Percentiles rank a stretch among this genome's conserved stretches.
phyloP scores from a whole-genome alignment of 1,140 invertebrate genomes.

The Drosophila busckii region DNA sequence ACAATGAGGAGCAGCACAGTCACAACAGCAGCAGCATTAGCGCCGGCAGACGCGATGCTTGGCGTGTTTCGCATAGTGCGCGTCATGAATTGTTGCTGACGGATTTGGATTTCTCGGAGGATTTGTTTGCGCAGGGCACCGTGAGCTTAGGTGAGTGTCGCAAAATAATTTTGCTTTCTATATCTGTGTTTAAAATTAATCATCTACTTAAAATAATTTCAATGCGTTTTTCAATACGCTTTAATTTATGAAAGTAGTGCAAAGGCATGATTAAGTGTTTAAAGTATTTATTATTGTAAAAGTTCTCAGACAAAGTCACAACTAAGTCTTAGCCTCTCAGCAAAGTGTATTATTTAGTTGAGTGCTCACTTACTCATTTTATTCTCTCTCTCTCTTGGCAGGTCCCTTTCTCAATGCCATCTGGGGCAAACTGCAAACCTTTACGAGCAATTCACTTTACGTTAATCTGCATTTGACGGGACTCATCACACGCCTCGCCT shows the following conservation, averaged over 20 bases:
- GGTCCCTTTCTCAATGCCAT: constrained; percentile 92
- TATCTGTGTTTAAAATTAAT: too few relatives aligned
- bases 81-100: constrained; percentile 63
- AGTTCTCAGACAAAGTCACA: too few relatives aligned
- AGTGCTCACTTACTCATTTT: neutral
- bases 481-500: constrained; percentile 90
- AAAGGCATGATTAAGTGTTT: too few relatives aligned
- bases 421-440: constrained; percentile 89
- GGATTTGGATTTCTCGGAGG: constrained; percentile 79
- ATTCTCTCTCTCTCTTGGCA: constrained; percentile 34
- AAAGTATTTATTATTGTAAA: too few relatives aligned
- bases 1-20: constrained; percentile 49
- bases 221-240: too few relatives aligned
- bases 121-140: constrained; percentile 79
- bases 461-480: constrained; percentile 94
- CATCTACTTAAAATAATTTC: too few relatives aligned
- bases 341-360: neutral
- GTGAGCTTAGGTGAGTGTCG: constrained; percentile 76
- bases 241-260: too few relatives aligned
- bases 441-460: constrained; percentile 91
- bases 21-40: constrained; percentile 25
- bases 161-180: too few relatives aligned
- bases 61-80: constrained; percentile 78
- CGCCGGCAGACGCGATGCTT: constrained; percentile 52
- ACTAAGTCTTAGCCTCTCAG: too few relatives aligned